Evolutionary conservation across 2,113 vertebrate species (phyloP), one percentile per base, ranked within the genome.

Genomic region (Argyrosomus japonicus): DNA sequence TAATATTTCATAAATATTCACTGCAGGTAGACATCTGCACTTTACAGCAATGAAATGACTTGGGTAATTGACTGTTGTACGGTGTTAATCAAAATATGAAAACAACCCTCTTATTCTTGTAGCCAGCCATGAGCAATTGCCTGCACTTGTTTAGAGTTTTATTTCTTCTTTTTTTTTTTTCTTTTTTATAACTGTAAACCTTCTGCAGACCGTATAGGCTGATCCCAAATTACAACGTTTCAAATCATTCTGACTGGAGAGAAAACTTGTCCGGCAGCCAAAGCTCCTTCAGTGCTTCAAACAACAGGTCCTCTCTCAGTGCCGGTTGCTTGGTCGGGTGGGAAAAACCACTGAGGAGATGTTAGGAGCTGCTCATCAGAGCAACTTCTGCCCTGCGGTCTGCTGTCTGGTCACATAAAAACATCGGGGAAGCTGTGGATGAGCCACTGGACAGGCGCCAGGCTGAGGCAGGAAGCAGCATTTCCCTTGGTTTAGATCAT

Each of bases 361-460:
- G 85, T 85, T 68, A 61, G 76, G 68, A 80, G 65, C 68, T 63
- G 72, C 75, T 81, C 36, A 73, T 81, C 60, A 68, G 40, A 61
- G 71, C 58, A 75, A 15, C 63, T n/a, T 61, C 77, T 79, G 62
- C 57, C 85, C 65, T 60, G 80, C 1, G 40, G 75, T 84, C 79
- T 63, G 76, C 75, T 83, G 79, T 87, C 69, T 86, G 74, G 40
- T 82, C 77, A 82, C 50, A 89, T 79, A 67, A 81, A 82, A 84
- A 77, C 88, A 81, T 61, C 54, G 69, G 58, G 70, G 62, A 79
- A 51, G 65, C 40, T 48, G 75, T 48, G 50, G 79, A 61, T 83
- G 77, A 87, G 77, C 68, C 74, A 69, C 54, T 77, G 83, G 83
- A 87, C 68, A 17, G 15, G 21, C 21, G 73, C 73, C 79, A 85